Conservation (phyloP, 1,140 invertebrate species). For the Monochamus saltuarius region DNA sequence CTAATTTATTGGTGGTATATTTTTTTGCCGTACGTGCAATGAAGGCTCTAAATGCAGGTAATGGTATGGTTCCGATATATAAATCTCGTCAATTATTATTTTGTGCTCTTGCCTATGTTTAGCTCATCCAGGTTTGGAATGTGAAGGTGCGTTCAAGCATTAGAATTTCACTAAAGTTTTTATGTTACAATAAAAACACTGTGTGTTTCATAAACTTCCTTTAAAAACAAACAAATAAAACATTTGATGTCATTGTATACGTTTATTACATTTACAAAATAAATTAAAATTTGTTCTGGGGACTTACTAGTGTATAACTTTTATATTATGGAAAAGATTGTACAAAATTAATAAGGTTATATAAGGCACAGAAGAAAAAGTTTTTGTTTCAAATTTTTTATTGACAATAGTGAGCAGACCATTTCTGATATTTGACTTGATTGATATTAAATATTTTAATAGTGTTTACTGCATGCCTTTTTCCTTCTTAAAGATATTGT, state of each 20-base stretch:
- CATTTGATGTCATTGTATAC: background rate
- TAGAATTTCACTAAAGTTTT: constrained; percentile 30
- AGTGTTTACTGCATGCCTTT: too few relatives aligned
- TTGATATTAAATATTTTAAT: too few relatives aligned
- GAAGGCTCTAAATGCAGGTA: constrained; percentile 43
- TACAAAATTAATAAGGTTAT: too few relatives aligned
- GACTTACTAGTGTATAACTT: too few relatives aligned
- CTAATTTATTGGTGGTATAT: constrained; percentile 48
- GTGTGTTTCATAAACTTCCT: background rate
- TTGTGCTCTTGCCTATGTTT: constrained; percentile 45
- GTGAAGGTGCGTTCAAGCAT: constrained; percentile 45
- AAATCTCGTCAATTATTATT: constrained; percentile 29
- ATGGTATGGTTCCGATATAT: constrained; percentile 39
- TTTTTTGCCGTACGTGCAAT: constrained; percentile 43
- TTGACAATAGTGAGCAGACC: too few relatives aligned
- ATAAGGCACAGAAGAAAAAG: too few relatives aligned
- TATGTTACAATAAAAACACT: constrained; percentile 9
- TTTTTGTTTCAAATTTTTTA: too few relatives aligned
- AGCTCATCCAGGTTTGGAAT: constrained; percentile 39
- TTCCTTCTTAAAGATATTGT: too few relatives aligned
- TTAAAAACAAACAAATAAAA: background rate
- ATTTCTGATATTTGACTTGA: too few relatives aligned
- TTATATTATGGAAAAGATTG: too few relatives aligned
- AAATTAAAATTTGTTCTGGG: too few relatives aligned
- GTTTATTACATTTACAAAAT: too few relatives aligned